Percentiles rank a stretch among this genome's conserved stretches.
These are phyloP conservation scores for Fragum fragum DNA, from an alignment of 2,888 invertebrate species.

Conservation along the genomic window DNA sequence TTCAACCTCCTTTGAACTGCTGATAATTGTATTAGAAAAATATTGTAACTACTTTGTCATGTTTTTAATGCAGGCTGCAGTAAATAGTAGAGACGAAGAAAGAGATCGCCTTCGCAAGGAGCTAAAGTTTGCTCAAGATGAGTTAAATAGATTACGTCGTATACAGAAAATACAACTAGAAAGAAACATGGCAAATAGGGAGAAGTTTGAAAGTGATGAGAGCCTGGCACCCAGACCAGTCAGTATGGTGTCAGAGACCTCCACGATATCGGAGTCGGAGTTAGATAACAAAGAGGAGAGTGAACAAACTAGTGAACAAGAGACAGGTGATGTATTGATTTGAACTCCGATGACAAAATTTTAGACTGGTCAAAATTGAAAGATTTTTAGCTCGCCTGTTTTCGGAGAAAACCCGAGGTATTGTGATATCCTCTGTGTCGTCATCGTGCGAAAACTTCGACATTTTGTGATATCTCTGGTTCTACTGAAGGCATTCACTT, in stretches of 20 bases:
- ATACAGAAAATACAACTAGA: conserved; percentile 70
- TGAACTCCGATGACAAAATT: conserved; percentile 15
- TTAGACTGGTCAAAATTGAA: no score
- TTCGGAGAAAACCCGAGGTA: no score
- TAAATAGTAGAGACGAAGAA: conserved; percentile 92
- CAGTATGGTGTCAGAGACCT: conserved; percentile 73
- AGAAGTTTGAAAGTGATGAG: conserved; percentile 38
- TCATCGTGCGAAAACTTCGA: no score
- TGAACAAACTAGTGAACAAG: conserved; percentile 57
- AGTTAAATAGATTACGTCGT: conserved; percentile 84
- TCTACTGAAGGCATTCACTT: no score
- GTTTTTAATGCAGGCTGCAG: conserved; percentile 89
- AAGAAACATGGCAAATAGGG: conserved; percentile 37
- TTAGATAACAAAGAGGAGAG: conserved; percentile 63
- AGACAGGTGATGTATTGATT: conserved; percentile 38
- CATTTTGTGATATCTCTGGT: no score
- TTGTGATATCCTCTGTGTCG: no score
- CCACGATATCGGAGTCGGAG: conserved; percentile 69
- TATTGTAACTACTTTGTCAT: no score
- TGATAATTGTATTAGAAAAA: no score
- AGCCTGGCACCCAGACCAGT: conserved; percentile 61
- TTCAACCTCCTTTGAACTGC: no score
- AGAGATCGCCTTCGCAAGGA: conserved; percentile 92
- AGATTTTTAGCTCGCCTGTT: no score
- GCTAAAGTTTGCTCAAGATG: conserved; percentile 91